These are phyloP conservation scores for Biston stratarius DNA, from an alignment of 2,888 invertebrate genomes.

Conservation along the genomic window DNA sequence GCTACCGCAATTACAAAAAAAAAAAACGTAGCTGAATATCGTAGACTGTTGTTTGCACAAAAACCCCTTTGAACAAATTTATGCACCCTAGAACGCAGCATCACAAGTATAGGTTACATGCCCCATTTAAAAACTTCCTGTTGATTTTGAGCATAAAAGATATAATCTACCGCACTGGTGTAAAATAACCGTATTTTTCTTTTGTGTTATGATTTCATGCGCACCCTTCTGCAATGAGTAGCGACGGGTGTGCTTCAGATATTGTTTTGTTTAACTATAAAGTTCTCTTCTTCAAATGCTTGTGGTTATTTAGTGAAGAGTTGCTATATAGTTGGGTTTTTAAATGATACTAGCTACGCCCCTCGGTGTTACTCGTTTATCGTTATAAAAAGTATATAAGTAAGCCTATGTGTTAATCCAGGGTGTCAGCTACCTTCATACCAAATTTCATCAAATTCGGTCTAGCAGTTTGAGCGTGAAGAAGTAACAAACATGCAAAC, in stretches of 20 bases:
- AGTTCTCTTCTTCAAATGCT: slow-evolving; percentile 57
- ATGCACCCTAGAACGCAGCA: slow-evolving; percentile 80
- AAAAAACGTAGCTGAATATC: slow-evolving; percentile 52
- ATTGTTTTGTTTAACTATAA: slow-evolving; percentile 57
- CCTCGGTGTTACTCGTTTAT: no score
- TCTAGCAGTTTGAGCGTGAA: no score
- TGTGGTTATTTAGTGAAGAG: slow-evolving; percentile 55
- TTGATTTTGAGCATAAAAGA: slow-evolving; percentile 85
- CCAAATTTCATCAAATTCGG: no score
- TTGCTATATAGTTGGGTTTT: no score
- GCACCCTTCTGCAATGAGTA: slow-evolving; percentile 67
- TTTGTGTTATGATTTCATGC: slow-evolving; percentile 79
- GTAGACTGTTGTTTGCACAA: slow-evolving; percentile 63
- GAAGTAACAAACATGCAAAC: no score
- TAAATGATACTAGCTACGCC: no score
- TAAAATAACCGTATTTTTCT: slow-evolving; percentile 85
- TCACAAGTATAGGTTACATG: slow-evolving; percentile 86
- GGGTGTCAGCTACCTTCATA: no score
- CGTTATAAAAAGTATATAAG: no score
- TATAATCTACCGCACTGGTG: slow-evolving; percentile 85
- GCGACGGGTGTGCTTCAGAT: slow-evolving; percentile 63
- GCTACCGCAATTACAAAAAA: slow-evolving; percentile 64
- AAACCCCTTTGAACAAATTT: slow-evolving; percentile 82
- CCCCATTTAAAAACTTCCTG: slow-evolving; percentile 85
- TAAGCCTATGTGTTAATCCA: no score